A percentile compares a stretch with the other conserved stretches of the same genome.
Conservation (phyloP, 2,113 vertebrate species). For the Dolichotis patagonum region DNA sequence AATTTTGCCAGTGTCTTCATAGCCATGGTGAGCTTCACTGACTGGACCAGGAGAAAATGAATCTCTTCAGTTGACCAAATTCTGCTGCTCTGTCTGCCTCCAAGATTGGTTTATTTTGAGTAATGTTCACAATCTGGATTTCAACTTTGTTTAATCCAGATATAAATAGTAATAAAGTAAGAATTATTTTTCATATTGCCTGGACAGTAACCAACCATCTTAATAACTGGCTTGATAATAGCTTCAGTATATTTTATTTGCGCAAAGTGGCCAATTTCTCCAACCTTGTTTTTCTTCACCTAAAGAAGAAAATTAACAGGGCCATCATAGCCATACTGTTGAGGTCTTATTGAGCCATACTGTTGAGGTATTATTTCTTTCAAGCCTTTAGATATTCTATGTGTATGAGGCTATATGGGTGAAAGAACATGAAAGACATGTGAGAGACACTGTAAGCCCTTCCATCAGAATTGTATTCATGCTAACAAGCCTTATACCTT, state of each 20-base stretch:
- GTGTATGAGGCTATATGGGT: rapidly evolving
- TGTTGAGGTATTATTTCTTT: not conserved
- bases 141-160: not conserved
- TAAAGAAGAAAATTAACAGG: not conserved
- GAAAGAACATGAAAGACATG: not conserved
- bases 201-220: not conserved
- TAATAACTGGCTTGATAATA: not conserved
- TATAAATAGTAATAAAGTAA: not conserved
- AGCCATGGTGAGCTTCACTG: not conserved
- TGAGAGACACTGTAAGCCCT: rapidly evolving
- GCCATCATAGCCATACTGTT: not conserved
- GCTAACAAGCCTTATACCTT: not conserved
- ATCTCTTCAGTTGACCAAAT: not conserved
- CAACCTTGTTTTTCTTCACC: not conserved
- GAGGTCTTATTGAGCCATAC: not conserved
- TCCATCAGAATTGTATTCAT: rapidly evolving
- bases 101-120: not conserved
- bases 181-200: not conserved
- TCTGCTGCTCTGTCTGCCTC: slow-evolving; percentile 14
- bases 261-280: not conserved
- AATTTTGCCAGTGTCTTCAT: not conserved
- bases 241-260: not conserved
- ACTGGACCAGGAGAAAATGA: not conserved
- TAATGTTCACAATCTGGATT: not conserved
- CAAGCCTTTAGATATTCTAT: rapidly evolving